A percentile compares a stretch with the other conserved stretches of the same genome.
These are phyloP conservation scores for Columba guinea DNA, from an alignment of 2,797 vertebrate species.

Conservation along the genomic window DNA sequence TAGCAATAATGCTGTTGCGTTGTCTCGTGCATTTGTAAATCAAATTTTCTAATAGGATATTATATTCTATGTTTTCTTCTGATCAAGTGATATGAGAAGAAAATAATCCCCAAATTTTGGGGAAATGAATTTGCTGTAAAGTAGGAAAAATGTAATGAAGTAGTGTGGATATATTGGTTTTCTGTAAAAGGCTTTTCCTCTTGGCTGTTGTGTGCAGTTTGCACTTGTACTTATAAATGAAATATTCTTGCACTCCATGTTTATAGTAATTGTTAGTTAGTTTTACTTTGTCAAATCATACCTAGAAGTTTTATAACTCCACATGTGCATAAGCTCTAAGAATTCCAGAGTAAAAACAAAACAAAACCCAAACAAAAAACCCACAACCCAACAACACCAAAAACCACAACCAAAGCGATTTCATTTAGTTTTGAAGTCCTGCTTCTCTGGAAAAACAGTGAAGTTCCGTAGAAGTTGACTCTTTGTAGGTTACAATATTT, in stretches of 20 bases:
- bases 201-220: background rate
- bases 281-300: background rate
- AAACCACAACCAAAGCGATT: background rate
- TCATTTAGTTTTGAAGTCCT: background rate
- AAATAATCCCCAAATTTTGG: background rate
- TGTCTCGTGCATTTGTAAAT: background rate
- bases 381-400: background rate
- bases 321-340: background rate
- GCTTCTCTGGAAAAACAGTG: background rate
- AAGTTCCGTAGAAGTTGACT: background rate
- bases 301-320: background rate
- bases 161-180: background rate
- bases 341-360: background rate
- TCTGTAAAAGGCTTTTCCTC: background rate
- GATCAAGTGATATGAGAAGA: background rate
- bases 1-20: background rate
- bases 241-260: background rate
- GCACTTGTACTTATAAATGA: background rate
- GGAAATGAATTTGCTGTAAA: background rate
- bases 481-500: background rate
- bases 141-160: background rate
- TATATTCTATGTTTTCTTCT: background rate
- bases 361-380: background rate
- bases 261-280: background rate
- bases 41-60: background rate